Evolutionary conservation across 2,113 vertebrate genomes (phyloP).

Genomic region (Lycaon pictus): DNA sequence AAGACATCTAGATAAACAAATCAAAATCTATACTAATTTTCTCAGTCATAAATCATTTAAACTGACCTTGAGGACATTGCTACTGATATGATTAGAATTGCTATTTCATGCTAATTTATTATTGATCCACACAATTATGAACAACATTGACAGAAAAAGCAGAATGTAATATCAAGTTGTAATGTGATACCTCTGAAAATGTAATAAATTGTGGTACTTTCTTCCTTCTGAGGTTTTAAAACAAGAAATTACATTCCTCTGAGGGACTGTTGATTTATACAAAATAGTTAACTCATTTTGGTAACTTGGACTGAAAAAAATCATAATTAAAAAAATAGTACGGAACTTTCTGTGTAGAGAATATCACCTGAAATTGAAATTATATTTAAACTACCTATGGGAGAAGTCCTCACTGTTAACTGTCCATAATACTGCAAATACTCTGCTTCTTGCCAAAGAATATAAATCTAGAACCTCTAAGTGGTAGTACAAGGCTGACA

Average conservation of each 20-base stretch:
- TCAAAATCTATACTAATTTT: slow-evolving; percentile 77
- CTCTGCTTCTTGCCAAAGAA: not conserved
- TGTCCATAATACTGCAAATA: slow-evolving; percentile 31
- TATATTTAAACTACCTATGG: not conserved
- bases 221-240: not conserved
- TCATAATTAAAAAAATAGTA: not conserved
- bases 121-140: slow-evolving; percentile 52
- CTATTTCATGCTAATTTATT: slow-evolving; percentile 72
- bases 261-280: slow-evolving; percentile 9
- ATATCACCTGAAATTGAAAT: slow-evolving; percentile 35
- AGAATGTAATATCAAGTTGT: slow-evolving; percentile 12
- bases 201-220: not conserved
- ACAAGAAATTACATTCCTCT: slow-evolving; percentile 17
- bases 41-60: slow-evolving; percentile 72
- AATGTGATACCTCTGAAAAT: slow-evolving; percentile 39
- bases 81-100: slow-evolving; percentile 62
- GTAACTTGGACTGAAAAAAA: not conserved
- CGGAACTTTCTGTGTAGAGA: not conserved
- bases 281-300: slow-evolving; percentile 15
- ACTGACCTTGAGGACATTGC: slow-evolving; percentile 65
- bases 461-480: not conserved
- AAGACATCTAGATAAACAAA: slow-evolving; percentile 55
- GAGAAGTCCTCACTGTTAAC: not conserved
- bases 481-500: not conserved
- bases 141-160: not conserved